phyloP scores from a whole-genome alignment of 2,113 vertebrate species.

The Geococcyx californianus region DNA sequence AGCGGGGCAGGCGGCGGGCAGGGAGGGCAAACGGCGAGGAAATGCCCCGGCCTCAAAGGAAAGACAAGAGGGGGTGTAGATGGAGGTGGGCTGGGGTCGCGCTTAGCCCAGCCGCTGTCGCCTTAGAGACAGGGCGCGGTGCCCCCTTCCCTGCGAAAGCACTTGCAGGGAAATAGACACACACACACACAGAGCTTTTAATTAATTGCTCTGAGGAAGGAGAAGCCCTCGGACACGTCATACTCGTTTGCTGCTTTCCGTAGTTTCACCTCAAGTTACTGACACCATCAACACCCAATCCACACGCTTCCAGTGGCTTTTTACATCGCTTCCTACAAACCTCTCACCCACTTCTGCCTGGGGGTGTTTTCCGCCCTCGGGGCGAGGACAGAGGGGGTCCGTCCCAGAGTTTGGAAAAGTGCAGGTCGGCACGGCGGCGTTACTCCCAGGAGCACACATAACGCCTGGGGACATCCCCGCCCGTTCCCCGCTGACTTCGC shows the following conservation, averaged over 20 bases:
- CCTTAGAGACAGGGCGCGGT: too few species aligned
- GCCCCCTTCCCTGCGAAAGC: too few species aligned
- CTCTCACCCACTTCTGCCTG: accelerated
- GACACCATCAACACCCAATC: too few species aligned
- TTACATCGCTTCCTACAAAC: accelerated
- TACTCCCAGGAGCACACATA: background rate
- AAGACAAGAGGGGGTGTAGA: too few species aligned
- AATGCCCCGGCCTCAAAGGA: too few species aligned
- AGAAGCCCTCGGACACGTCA: background rate
- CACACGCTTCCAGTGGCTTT: background rate
- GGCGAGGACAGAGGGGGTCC: background rate
- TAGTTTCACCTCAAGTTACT: background rate
- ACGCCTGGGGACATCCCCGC: background rate
- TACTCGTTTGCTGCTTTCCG: background rate
- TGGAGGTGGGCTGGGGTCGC: too few species aligned
- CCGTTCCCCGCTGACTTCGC: background rate
- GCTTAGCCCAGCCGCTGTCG: too few species aligned
- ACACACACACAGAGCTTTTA: too few species aligned
- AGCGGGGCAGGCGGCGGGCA: too few species aligned
- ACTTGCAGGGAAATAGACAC: too few species aligned
- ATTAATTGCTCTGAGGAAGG: background rate
- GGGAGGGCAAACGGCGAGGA: too few species aligned
- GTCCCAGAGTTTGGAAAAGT: too few species aligned
- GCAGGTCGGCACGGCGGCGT: background rate
- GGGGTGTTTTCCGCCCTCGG: background rate